A percentile compares a stretch with the other conserved stretches of the same genome.
Evolutionary conservation across 2,113 vertebrate species (phyloP).

Genomic region (Porphyrio hochstetteri): DNA sequence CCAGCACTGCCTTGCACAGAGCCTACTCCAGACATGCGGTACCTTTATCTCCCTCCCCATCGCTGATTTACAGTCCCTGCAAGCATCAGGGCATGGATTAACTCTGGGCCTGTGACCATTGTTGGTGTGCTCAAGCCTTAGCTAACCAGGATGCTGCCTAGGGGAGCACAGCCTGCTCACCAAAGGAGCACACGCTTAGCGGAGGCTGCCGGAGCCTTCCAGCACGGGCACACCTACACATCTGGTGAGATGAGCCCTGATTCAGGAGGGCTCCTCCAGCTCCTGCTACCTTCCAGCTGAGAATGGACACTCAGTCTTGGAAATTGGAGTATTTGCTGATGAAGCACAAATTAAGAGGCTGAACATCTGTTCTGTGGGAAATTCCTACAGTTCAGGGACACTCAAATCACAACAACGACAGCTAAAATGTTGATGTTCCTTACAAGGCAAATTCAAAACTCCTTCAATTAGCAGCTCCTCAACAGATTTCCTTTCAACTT

Average conservation of each 20-base stretch:
- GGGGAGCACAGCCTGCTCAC: background rate
- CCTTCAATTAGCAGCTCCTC: conserved; percentile 26
- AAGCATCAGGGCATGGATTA: background rate
- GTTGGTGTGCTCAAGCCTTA: background rate
- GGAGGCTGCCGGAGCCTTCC: background rate
- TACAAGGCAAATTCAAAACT: conserved; percentile 27
- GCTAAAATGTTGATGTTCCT: conserved; percentile 40
- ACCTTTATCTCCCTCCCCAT: background rate
- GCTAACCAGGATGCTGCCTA: background rate
- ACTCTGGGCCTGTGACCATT: background rate
- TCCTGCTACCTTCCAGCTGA: background rate
- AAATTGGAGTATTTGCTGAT: conserved; percentile 12
- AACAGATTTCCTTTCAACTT: conserved; percentile 30
- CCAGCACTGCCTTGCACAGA: background rate
- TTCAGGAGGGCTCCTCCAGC: background rate
- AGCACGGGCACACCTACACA: background rate
- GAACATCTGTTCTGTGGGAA: conserved; percentile 56
- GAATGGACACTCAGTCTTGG: background rate
- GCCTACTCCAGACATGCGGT: background rate
- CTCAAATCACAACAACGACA: background rate
- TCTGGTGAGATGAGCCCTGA: background rate
- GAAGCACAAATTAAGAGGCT: conserved; percentile 10
- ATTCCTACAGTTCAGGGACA: background rate
- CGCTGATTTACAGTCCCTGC: background rate
- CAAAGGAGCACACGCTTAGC: background rate